These are phyloP conservation scores for Tetragnatha montana DNA, from an alignment of 2,888 invertebrate species.

Conservation along the genomic window DNA sequence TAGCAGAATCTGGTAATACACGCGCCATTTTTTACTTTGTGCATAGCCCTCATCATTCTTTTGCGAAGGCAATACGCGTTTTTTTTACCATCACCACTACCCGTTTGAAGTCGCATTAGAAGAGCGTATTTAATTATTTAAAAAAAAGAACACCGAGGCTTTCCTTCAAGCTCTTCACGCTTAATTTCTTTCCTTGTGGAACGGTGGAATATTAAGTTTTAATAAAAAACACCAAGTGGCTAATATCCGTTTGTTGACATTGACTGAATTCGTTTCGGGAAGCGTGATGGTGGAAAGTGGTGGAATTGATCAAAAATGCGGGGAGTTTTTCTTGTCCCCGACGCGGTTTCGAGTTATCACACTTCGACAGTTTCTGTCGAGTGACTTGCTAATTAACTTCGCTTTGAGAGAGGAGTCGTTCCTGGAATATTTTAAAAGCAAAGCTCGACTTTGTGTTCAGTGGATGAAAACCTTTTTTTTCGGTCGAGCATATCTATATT, in stretches of 20 bases:
- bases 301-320: slow-evolving; percentile 9
- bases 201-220: slow-evolving; percentile 43
- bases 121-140: slow-evolving; percentile 65
- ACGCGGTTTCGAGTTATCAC: neutral
- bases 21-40: slow-evolving; percentile 17
- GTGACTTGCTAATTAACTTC: slow-evolving; percentile 57
- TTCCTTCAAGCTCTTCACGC: slow-evolving; percentile 45
- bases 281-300: neutral
- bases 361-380: slow-evolving; percentile 47
- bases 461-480: too few relatives aligned
- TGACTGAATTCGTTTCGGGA: slow-evolving; percentile 39
- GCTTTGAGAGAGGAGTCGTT: neutral
- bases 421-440: too few relatives aligned
- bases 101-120: slow-evolving; percentile 67
- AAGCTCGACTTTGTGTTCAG: too few relatives aligned
- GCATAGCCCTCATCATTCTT: slow-evolving; percentile 44
- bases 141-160: slow-evolving; percentile 26
- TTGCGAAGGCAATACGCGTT: neutral
- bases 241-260: slow-evolving; percentile 68
- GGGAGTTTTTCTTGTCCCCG: slow-evolving; percentile 11
- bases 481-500: too few relatives aligned
- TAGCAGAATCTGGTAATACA: slow-evolving; percentile 18
- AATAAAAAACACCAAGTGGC: slow-evolving; percentile 33
- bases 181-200: slow-evolving; percentile 50
- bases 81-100: slow-evolving; percentile 36